Evolutionary conservation across 2,113 vertebrate species (phyloP).

Genomic region (Colinus virginianus): DNA sequence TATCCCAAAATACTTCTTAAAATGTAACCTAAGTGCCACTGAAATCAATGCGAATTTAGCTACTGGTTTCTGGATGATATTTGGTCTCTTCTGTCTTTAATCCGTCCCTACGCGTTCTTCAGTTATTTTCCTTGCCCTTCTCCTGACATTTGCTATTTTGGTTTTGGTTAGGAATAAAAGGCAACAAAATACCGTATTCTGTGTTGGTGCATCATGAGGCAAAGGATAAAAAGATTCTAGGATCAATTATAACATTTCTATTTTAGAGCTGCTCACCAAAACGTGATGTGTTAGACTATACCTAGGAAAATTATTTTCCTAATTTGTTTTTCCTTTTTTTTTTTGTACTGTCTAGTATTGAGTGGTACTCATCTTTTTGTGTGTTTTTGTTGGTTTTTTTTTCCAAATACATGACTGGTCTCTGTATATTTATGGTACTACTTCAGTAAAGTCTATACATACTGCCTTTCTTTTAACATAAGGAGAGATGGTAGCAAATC

Average conservation of each 20-base stretch:
- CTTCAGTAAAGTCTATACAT: conserved; percentile 25
- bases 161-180: conserved; percentile 4
- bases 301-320: neutral
- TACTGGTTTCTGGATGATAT: neutral
- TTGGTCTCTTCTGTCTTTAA: conserved; percentile 18
- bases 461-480: conserved; percentile 18
- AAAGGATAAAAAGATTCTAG: neutral
- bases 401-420: neutral
- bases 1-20: conserved; percentile 52
- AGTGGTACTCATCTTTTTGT: neutral
- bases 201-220: neutral
- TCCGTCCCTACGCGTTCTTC: neutral
- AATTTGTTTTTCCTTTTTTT: conserved; percentile 13
- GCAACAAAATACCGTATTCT: conserved; percentile 30
- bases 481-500: conserved; percentile 29
- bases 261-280: conserved; percentile 10
- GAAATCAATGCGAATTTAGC: neutral
- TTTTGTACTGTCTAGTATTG: neutral
- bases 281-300: neutral
- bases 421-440: conserved; percentile 24
- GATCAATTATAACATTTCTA: conserved; percentile 10
- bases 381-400: neutral
- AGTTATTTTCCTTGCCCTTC: conserved; percentile 35
- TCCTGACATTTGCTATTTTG: conserved; percentile 49
- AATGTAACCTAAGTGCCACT: conserved; percentile 25